Conservation (phyloP, 2,888 invertebrate genomes). For the Griposia aprilina region DNA sequence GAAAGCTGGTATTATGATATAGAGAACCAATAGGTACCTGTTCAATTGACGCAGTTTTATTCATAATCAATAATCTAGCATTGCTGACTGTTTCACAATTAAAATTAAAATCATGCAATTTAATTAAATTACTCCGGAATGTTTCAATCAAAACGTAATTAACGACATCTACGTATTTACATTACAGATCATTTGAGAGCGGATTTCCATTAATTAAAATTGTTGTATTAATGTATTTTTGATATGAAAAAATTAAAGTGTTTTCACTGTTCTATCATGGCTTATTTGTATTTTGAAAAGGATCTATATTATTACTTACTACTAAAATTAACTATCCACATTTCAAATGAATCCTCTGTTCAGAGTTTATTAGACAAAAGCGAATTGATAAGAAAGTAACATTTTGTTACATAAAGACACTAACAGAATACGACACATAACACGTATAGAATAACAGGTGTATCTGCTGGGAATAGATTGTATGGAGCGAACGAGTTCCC, state of each 20-base stretch:
- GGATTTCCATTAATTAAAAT: neutral
- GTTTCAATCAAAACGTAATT: neutral
- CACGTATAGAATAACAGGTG: constrained; percentile 38
- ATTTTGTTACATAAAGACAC: neutral
- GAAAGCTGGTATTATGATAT: no score
- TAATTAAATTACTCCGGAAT: neutral
- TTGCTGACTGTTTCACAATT: neutral
- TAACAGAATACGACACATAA: no score
- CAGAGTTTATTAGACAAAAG: neutral
- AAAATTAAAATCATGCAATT: neutral
- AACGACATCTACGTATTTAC: neutral
- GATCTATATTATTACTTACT: no score
- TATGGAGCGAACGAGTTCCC: constrained; percentile 11
- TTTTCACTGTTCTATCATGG: neutral
- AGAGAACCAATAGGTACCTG: no score
- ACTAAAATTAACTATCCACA: neutral
- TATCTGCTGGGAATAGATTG: neutral
- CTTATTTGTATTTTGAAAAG: neutral
- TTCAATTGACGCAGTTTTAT: neutral
- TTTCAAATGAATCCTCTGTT: neutral
- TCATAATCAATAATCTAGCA: neutral
- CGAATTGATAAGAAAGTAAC: neutral
- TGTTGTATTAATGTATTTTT: neutral
- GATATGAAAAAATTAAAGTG: neutral
- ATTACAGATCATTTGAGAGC: neutral